Evolutionary conservation across 92 coral and sea anemone genomes (phyloP), one percentile per base, ranked within the genome.

Genomic region (Phenganax subtilis): DNA sequence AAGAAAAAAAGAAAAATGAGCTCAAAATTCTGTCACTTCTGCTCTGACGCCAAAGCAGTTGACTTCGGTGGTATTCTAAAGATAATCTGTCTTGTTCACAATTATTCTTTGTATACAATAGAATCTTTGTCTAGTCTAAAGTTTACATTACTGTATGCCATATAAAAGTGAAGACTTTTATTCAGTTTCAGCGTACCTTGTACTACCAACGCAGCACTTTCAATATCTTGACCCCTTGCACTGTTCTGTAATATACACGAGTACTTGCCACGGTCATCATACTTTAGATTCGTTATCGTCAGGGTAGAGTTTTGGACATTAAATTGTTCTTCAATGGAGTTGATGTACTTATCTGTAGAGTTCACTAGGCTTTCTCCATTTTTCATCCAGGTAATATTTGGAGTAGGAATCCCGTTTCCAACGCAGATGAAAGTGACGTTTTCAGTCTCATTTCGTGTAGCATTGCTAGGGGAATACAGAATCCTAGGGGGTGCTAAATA

Each of bases 331-430:
- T 64, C 63, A 77, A 10, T 27, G 31, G 58, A 9, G 1, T 76
- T 10, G 28, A 57, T 75, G 62, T 7, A 6, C 12, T 58, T 10
- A 8, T 44, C n/a, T 76, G n/a, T 0, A 3, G 30, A 47, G 28
- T 8, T 54, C 47, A 30, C 6, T 54, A 47, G 9, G 7, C 72
- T 6, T 12, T 72, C 25, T 9, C 76, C 61, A 56, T 86, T 56
- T 65, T 68, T 57, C 29, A 10, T 57, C 96, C 96, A 90, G 29
- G 56, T 69, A 67, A 90, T 78, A 15, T 56, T 17, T 25, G 96
- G 91, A 29, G 81, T 73, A 37, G 96, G 96, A 55, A 88, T 86
- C 51, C 85, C 82, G 37, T 86, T 88, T 4, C 88, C 96, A 1
- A 14, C 75, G 56, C 96, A 91, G 11, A 81, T 52, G 5, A 91